phyloP scores from a whole-genome alignment of 2,113 vertebrate species.

The Oryzias javanicus region DNA sequence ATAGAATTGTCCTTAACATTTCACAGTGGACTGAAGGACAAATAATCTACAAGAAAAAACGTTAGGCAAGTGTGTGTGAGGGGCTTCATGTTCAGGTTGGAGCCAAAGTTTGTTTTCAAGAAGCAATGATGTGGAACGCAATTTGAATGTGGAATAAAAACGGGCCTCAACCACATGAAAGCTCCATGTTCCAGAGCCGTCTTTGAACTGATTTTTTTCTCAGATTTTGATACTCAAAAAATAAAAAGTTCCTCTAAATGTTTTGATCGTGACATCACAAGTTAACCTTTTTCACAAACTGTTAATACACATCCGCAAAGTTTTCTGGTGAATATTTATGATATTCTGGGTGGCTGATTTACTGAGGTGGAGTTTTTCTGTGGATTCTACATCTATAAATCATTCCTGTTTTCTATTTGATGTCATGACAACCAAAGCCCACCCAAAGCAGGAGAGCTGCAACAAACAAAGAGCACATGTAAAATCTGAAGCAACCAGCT shows the following conservation, averaged over 20 bases:
- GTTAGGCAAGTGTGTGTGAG: constrained; percentile 3
- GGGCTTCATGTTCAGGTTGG: not conserved
- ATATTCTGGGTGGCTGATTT: constrained; percentile 24
- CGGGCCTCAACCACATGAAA: constrained; percentile 11
- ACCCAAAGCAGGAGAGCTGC: constrained; percentile 31
- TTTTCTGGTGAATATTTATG: constrained; percentile 17
- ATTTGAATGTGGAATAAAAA: constrained; percentile 6
- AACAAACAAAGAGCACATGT: constrained; percentile 11
- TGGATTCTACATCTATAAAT: constrained; percentile 41
- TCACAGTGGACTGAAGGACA: no score
- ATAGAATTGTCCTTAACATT: not conserved
- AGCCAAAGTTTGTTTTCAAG: constrained; percentile 10
- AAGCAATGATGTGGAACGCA: constrained; percentile 21
- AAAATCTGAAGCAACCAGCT: not conserved
- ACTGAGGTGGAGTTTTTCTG: constrained; percentile 37
- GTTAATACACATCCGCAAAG: constrained; percentile 5
- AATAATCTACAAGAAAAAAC: not conserved
- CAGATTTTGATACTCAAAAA: constrained; percentile 7
- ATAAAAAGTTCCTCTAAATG: not conserved
- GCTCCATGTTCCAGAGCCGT: not conserved
- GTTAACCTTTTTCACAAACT: not conserved
- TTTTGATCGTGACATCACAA: not conserved
- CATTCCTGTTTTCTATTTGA: constrained; percentile 37
- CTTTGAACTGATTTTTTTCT: not conserved
- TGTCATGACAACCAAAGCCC: constrained; percentile 49